Percentiles rank a stretch among this genome's conserved stretches.
Conservation (phyloP, 2,113 vertebrate genomes). For the Edolisoma coerulescens region DNA sequence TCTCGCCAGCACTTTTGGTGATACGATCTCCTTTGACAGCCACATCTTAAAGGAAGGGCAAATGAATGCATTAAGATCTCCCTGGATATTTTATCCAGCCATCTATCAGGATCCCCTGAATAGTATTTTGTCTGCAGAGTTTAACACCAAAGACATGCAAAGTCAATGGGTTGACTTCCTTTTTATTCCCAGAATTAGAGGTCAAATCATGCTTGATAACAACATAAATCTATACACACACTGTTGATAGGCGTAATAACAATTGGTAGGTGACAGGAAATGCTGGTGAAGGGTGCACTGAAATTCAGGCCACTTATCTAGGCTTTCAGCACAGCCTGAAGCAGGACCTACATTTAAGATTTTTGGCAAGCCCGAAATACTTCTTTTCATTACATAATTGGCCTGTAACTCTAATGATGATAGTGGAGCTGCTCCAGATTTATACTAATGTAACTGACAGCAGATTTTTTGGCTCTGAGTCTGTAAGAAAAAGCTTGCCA, state of each 20-base stretch:
- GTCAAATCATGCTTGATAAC: conserved; percentile 8
- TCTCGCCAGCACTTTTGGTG: background rate
- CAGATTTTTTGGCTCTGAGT: conserved; percentile 55
- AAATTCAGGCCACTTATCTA: conserved; percentile 45
- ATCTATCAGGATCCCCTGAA: background rate
- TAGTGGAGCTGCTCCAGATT: conserved; percentile 63
- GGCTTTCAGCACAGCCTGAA: background rate
- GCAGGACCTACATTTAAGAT: conserved; percentile 37
- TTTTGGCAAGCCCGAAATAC: conserved; percentile 55
- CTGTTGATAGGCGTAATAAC: conserved; percentile 1
- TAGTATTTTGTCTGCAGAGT: conserved; percentile 2
- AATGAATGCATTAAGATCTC: conserved; percentile 29
- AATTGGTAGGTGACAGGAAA: background rate
- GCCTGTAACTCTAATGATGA: conserved; percentile 62
- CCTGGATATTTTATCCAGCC: conserved; percentile 28
- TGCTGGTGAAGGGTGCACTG: background rate
- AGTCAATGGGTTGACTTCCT: background rate
- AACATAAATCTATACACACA: background rate
- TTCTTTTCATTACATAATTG: conserved; percentile 62
- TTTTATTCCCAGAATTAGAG: background rate
- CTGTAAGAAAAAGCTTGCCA: conserved; percentile 40
- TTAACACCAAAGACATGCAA: conserved; percentile 21
- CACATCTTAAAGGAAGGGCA: background rate
- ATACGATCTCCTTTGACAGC: background rate
- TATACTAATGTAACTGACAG: conserved; percentile 56